Percentiles rank a stretch among this genome's conserved stretches.
phyloP scores from a whole-genome alignment of 2,797 vertebrate species.

The Natrix natrix region DNA sequence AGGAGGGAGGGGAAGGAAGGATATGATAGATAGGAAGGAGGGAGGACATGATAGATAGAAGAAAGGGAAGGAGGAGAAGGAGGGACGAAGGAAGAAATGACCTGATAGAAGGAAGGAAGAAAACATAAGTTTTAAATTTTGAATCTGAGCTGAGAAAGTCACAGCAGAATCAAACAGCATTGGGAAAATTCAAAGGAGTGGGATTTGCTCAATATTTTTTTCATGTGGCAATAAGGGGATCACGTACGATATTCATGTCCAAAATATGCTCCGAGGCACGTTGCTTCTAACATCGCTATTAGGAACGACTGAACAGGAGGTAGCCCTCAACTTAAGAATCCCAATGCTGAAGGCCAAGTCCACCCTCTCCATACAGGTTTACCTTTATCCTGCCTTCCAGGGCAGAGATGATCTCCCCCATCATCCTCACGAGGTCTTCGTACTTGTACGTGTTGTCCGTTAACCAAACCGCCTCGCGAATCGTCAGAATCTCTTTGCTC shows the following conservation, averaged over 20 bases:
- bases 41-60: too few relatives aligned
- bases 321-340: too few relatives aligned
- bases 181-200: not conserved
- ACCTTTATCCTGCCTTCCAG: conserved; percentile 91
- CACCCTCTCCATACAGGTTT: conserved; percentile 44
- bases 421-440: conserved; percentile 96
- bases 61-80: not conserved
- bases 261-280: not conserved
- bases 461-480: conserved; percentile 96
- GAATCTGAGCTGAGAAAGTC: not conserved
- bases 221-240: not conserved
- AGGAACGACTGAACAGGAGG: not conserved
- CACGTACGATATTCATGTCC: not conserved
- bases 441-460: conserved; percentile 99
- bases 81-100: too few relatives aligned
- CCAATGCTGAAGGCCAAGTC: not conserved
- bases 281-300: too few relatives aligned
- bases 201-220: not conserved
- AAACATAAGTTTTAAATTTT: not conserved
- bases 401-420: conserved; percentile 94
- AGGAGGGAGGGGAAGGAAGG: too few relatives aligned
- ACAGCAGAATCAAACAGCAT: not conserved
- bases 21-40: not conserved
- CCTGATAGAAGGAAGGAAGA: too few relatives aligned
- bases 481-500: conserved; percentile 95